Conservation (phyloP, 2,113 vertebrate genomes). For the Mesitornis unicolor region DNA sequence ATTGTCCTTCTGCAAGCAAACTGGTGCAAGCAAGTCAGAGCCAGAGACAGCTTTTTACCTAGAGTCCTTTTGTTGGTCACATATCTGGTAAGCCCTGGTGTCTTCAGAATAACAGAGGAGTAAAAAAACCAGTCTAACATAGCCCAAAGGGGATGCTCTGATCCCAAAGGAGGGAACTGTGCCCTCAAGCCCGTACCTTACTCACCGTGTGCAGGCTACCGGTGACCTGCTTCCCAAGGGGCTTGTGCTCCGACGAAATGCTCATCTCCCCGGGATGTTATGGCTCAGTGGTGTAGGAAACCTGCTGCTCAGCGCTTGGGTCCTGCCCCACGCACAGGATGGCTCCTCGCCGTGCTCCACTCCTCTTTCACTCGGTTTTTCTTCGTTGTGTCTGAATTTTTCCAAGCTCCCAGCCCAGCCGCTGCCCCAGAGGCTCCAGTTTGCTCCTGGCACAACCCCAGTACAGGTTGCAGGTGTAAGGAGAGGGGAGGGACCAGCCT, state of each 20-base stretch:
- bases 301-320: not conserved
- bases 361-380: not conserved
- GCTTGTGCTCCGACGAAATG: conserved; percentile 40
- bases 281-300: not conserved
- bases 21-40: not conserved
- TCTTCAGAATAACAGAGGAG: not conserved
- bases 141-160: not conserved
- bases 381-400: not conserved
- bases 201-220: conserved; percentile 48
- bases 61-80: not conserved
- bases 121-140: fast-evolving
- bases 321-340: fast-evolving
- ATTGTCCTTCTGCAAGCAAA: not conserved
- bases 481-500: conserved; percentile 1
- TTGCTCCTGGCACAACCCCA: not conserved
- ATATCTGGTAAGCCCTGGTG: not conserved
- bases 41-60: not conserved
- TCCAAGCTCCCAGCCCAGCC: not conserved
- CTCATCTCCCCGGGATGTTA: conserved; percentile 6
- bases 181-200: not conserved
- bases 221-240: conserved; percentile 39
- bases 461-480: not conserved
- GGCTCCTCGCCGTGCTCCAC: not conserved
- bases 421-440: not conserved
- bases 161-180: not conserved